Evolutionary conservation across 2,888 invertebrate genomes (phyloP).

Genomic region (Drepanosiphum platanoidis): DNA sequence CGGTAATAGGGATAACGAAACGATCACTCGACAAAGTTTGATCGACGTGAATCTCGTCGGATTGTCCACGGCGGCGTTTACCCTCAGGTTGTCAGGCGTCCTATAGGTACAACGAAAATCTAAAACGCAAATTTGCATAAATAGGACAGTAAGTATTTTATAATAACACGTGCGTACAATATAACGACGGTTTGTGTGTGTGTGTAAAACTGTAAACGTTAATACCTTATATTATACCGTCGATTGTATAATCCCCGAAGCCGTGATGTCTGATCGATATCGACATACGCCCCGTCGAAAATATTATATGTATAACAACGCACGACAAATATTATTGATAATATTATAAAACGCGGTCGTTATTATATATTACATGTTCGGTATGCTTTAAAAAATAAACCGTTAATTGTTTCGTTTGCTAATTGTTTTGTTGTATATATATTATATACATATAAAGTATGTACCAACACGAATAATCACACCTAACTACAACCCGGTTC

Average conservation of each 20-base stretch:
- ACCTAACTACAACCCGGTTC: too few species aligned
- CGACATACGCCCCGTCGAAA: not conserved
- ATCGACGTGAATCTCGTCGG: not conserved
- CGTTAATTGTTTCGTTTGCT: not conserved
- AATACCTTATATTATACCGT: not conserved
- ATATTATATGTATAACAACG: too few species aligned
- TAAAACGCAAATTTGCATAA: not conserved
- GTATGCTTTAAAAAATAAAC: not conserved
- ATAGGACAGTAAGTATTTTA: constrained; percentile 7
- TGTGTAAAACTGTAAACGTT: not conserved
- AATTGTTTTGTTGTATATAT: too few species aligned
- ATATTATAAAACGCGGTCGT: too few species aligned
- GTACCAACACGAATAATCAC: not conserved
- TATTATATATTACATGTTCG: too few species aligned
- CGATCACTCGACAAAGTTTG: not conserved
- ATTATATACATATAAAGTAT: too few species aligned
- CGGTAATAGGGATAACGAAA: too few species aligned
- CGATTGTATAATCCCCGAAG: not conserved
- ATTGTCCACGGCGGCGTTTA: not conserved
- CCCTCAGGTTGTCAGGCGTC: not conserved
- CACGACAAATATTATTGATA: not conserved
- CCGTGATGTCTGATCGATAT: not conserved
- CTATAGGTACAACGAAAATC: not conserved
- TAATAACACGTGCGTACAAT: too few species aligned
- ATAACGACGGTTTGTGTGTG: not conserved